A percentile compares a stretch with the other conserved stretches of the same genome.
phyloP scores from a whole-genome alignment of 2,113 vertebrate genomes.

The Riparia riparia region DNA sequence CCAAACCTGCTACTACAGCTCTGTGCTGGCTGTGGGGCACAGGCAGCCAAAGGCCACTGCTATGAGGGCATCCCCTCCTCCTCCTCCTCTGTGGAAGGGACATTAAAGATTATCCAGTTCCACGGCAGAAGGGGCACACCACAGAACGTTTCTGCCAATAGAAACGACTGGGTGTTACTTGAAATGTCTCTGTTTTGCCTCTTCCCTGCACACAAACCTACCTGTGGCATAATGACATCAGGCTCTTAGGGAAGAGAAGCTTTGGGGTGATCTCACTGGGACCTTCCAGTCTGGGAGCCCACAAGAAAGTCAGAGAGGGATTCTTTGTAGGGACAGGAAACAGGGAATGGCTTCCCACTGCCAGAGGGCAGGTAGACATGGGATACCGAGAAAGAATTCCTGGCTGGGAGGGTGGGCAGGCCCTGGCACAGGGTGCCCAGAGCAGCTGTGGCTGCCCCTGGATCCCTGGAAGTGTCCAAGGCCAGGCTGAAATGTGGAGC shows the following conservation, averaged over 20 bases:
- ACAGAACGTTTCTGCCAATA: background rate
- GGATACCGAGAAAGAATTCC: background rate
- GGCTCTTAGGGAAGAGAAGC: background rate
- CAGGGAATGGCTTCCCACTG: too few relatives aligned
- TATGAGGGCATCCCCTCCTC: background rate
- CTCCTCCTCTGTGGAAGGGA: background rate
- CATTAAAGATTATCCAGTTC: too few relatives aligned
- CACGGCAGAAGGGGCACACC: background rate
- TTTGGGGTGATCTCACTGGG: background rate
- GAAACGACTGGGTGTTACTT: slow-evolving; percentile 4
- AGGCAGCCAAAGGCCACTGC: background rate
- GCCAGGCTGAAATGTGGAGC: background rate
- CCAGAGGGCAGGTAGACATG: too few relatives aligned
- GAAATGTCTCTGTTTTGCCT: slow-evolving; percentile 31
- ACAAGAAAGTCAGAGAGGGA: background rate
- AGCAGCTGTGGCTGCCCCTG: background rate
- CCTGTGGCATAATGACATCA: background rate
- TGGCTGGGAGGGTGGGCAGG: background rate
- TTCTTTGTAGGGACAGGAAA: background rate
- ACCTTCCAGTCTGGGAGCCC: background rate
- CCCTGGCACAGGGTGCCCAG: background rate
- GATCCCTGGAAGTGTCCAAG: background rate
- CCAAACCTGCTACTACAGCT: background rate
- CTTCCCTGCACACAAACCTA: slow-evolving; percentile 10
- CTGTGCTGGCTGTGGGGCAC: background rate